Evolutionary conservation across 2,888 invertebrate species (phyloP), one percentile per base, ranked within the genome.

Genomic region (Pinctada fucata): DNA sequence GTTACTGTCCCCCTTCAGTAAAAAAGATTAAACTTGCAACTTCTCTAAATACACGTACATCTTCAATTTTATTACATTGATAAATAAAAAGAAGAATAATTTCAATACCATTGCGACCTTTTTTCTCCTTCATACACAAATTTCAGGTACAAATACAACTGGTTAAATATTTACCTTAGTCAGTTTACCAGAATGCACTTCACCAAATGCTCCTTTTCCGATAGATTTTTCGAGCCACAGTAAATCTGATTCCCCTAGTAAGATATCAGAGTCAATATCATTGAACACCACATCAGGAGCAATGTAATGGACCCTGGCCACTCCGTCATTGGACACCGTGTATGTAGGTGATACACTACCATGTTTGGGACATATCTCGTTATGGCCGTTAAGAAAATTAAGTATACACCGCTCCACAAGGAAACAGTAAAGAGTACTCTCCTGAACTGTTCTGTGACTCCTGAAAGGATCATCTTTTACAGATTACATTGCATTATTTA

Each of bases 201-300:
- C 98, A 2, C 99, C 99, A 94, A 99, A 99, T 0, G 99, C 98
- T 2, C 99, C 99, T n/a, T 98, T 95, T 0, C 99, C 99, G 58
- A 97, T 94, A 86, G 94, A 91, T 83, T 93, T 92, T 2, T 93
- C 94, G 79, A 96, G 94, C 68, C 95, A 95, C 3, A 99, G 95
- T 87, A 96, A 95, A 80, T 97, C 96, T 6, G 87, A 82, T 4
- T 86, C 78, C 58, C 95, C 95, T 13, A 99, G 96, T 8, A 97
- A 94, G 85, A 96, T 95, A 63, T 95, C 94, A 70, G 96, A 95
- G 13, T 96, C 96, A 75, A 99, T 94, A 93, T 99, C 99, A 83
- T 97, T 94, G 86, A 99, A 97, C 65, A 97, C 96, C 69, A 97
- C 96, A 92, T 99, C 99, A 0, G 99, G 98, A 2, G 99, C 98